Evolutionary conservation across 2,888 invertebrate species (phyloP).

Genomic region (Carabus problematicus): DNA sequence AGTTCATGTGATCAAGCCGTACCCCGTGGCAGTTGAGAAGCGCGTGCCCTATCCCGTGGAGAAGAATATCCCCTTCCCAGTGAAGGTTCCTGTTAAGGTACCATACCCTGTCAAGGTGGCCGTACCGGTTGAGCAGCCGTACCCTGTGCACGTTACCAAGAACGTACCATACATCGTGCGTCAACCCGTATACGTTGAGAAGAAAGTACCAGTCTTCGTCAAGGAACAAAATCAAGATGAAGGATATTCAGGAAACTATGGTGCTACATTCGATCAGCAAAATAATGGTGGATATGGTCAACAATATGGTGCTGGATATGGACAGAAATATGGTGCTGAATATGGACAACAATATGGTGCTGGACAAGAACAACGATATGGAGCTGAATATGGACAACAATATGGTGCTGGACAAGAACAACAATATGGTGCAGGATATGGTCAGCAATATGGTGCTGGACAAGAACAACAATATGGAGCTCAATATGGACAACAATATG

Average conservation of each 20-base stretch:
- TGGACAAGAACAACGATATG: background rate
- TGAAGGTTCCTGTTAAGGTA: constrained; percentile 43
- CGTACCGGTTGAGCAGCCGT: constrained; percentile 23
- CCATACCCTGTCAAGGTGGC: constrained; percentile 24
- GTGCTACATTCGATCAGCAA: background rate
- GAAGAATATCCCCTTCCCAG: constrained; percentile 51
- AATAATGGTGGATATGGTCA: background rate
- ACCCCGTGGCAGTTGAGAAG: constrained; percentile 54
- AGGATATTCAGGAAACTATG: background rate
- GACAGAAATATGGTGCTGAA: background rate
- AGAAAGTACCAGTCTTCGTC: constrained; percentile 52
- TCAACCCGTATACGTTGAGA: constrained; percentile 45
- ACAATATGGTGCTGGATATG: constrained; percentile 3
- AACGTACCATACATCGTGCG: constrained; percentile 28
- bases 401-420: background rate
- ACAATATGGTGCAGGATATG: constrained; percentile 7
- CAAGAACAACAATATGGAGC: background rate
- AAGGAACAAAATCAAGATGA: constrained; percentile 46
- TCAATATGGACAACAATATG: constrained; percentile 4
- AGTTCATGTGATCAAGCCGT: constrained; percentile 54
- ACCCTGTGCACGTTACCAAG: constrained; percentile 29
- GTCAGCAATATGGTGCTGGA: constrained; percentile 1
- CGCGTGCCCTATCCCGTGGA: constrained; percentile 56
- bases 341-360: background rate
- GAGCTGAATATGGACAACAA: background rate